These are phyloP conservation scores for Vombatus ursinus DNA, from an alignment of 2,113 vertebrate species.

Conservation along the genomic window DNA sequence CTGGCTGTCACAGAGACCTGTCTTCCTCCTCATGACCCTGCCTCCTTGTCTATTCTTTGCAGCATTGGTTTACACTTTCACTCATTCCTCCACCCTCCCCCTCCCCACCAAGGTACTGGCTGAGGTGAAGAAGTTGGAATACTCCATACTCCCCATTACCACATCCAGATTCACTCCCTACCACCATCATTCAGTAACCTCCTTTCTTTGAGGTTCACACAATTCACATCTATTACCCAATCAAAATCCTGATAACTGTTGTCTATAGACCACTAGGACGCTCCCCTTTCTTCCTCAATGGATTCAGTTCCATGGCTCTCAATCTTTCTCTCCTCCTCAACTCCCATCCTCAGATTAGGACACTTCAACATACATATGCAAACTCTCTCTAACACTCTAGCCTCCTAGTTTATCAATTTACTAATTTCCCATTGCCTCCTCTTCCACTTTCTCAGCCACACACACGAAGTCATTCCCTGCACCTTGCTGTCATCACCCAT, in stretches of 20 bases:
- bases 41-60: not conserved
- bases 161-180: not conserved
- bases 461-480: not conserved
- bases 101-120: not conserved
- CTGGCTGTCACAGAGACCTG: not conserved
- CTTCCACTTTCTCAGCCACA: not conserved
- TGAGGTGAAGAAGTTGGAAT: not conserved
- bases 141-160: not conserved
- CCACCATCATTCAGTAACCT: not conserved
- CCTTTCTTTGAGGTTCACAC: not conserved
- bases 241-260: not conserved
- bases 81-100: not conserved
- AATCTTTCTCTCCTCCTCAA: not conserved
- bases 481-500: not conserved
- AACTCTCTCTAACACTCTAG: not conserved
- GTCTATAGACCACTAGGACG: not conserved
- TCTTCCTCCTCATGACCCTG: not conserved
- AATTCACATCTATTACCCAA: not conserved
- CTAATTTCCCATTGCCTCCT: not conserved
- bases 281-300: not conserved
- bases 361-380: not conserved
- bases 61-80: not conserved
- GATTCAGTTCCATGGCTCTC: not conserved
- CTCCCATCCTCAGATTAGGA: not conserved
- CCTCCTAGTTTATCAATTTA: not conserved